A percentile compares a stretch with the other conserved stretches of the same genome.
These are phyloP conservation scores for Octodon degus DNA, from an alignment of 2,113 vertebrate genomes.

Conservation along the genomic window DNA sequence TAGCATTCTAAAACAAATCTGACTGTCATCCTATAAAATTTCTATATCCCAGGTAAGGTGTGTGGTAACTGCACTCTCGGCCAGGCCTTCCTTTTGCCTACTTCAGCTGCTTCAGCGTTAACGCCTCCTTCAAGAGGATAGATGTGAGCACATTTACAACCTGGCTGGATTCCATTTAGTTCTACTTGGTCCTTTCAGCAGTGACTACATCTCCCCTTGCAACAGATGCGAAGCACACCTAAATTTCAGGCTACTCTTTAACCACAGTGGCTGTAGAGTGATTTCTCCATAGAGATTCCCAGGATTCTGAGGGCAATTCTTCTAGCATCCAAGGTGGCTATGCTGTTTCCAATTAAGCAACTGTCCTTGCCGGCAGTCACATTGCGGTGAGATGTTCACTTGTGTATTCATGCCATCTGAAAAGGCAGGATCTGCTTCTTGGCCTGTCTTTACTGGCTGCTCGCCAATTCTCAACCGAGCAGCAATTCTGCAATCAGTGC, in stretches of 20 bases:
- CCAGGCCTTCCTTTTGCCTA: background rate
- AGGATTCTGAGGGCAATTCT: background rate
- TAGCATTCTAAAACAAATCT: conserved; percentile 4
- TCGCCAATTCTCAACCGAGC: background rate
- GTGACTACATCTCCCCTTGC: background rate
- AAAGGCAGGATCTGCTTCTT: background rate
- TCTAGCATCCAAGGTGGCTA: background rate
- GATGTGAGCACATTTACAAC: conserved; percentile 36
- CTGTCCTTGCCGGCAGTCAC: background rate
- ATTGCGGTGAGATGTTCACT: background rate
- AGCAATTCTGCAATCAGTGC: background rate
- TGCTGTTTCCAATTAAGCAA: background rate
- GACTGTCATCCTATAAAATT: background rate
- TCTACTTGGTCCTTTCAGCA: background rate
- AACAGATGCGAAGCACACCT: background rate
- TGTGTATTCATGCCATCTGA: background rate
- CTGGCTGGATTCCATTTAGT: background rate
- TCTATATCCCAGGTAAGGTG: background rate
- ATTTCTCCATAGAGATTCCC: background rate
- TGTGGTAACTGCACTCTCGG: background rate
- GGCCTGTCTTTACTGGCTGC: background rate
- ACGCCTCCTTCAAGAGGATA: background rate
- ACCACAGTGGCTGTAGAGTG: background rate
- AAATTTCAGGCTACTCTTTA: background rate
- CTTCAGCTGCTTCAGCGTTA: background rate